phyloP scores from a whole-genome alignment of 2,797 vertebrate species.

The Poeciliopsis gracilis region DNA sequence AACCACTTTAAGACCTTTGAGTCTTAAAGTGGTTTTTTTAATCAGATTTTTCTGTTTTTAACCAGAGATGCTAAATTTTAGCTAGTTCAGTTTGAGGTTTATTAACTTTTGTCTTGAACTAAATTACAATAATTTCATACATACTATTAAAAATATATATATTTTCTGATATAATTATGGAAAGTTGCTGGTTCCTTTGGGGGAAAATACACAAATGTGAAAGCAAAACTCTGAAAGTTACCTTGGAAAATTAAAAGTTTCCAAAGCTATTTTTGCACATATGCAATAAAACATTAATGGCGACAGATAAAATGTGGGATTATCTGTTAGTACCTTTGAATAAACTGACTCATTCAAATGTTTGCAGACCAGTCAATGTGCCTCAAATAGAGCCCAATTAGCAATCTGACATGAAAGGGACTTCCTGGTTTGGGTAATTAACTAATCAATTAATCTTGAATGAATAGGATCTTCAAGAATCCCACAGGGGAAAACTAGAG shows the following conservation, averaged over 20 bases:
- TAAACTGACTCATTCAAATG: slow-evolving; percentile 8
- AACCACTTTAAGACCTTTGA: background rate
- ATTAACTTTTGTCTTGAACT: background rate
- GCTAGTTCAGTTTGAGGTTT: background rate
- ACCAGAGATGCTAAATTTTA: background rate
- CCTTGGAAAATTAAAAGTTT: background rate
- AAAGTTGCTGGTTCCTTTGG: background rate
- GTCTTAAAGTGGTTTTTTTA: background rate
- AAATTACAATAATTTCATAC: background rate
- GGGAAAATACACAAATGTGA: background rate
- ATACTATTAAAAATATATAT: background rate
- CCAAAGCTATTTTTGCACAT: background rate
- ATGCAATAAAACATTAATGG: background rate
- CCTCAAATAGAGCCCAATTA: slow-evolving; percentile 7
- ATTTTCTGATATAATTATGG: background rate
- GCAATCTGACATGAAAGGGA: slow-evolving; percentile 39
- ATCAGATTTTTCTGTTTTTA: background rate
- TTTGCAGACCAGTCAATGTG: slow-evolving; percentile 21
- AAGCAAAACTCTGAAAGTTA: background rate
- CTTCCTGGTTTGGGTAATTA: slow-evolving; percentile 68
- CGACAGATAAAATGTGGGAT: background rate
- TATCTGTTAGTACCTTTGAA: background rate
- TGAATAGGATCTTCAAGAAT: slow-evolving; percentile 57
- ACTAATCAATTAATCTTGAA: slow-evolving; percentile 40
- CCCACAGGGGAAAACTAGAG: slow-evolving; percentile 45